These are phyloP conservation scores for Oceanites oceanicus DNA, from an alignment of 2,113 vertebrate genomes.

Conservation along the genomic window DNA sequence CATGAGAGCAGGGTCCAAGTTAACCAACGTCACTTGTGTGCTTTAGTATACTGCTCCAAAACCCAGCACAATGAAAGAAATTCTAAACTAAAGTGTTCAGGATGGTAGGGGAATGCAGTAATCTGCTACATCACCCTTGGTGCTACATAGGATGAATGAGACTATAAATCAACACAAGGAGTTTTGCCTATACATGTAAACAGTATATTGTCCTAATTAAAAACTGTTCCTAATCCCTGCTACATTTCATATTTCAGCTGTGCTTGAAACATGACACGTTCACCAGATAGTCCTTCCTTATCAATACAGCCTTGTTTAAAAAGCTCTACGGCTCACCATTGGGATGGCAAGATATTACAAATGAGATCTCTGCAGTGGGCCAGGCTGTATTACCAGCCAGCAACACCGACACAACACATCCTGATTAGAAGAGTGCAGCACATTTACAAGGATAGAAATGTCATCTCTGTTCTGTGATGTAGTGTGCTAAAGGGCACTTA, in stretches of 20 bases:
- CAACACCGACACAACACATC: background rate
- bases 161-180: background rate
- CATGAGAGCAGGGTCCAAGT: background rate
- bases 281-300: background rate
- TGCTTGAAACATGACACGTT: background rate
- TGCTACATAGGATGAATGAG: background rate
- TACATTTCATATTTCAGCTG: background rate
- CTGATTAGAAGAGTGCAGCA: slow-evolving; percentile 10
- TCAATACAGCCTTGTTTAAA: background rate
- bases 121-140: background rate
- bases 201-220: background rate
- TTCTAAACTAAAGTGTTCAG: background rate
- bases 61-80: background rate
- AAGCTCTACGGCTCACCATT: background rate
- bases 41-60: background rate
- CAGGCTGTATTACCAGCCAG: background rate
- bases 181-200: background rate
- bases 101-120: background rate
- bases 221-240: background rate
- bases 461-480: background rate
- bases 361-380: background rate
- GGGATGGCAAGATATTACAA: background rate
- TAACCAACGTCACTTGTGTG: background rate
- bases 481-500: background rate
- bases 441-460: slow-evolving; percentile 3